These are phyloP conservation scores for Acromyrmex charruanus DNA, from an alignment of 1,140 invertebrate species.

Conservation along the genomic window DNA sequence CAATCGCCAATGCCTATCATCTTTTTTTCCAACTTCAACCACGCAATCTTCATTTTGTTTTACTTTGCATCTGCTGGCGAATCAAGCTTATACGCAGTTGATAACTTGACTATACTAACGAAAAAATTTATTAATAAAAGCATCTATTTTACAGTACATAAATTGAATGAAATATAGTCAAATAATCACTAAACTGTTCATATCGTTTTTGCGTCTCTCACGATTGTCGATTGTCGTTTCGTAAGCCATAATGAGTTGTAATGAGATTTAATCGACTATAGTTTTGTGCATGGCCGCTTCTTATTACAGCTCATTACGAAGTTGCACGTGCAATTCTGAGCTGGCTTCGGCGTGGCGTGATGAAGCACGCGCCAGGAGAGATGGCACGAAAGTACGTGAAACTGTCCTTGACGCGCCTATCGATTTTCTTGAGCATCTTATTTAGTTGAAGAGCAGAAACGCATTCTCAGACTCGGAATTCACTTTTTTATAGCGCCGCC, in stretches of 20 bases:
- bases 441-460: constrained; percentile 33
- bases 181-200: not conserved
- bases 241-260: constrained; percentile 14
- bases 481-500: not conserved
- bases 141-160: not conserved
- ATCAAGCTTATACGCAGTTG: not conserved
- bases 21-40: not conserved
- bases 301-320: constrained; percentile 38
- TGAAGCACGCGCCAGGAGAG: constrained; percentile 6
- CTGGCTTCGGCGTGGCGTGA: not conserved
- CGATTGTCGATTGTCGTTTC: not conserved
- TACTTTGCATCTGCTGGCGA: not conserved
- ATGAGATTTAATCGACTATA: constrained; percentile 39
- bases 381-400: constrained; percentile 52
- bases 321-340: constrained; percentile 24
- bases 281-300: constrained; percentile 21
- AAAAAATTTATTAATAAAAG: constrained; percentile 10
- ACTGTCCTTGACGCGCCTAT: constrained; percentile 53
- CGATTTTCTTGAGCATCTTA: constrained; percentile 63
- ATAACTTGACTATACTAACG: not conserved
- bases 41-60: not conserved
- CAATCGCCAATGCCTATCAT: not conserved
- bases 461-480: constrained; percentile 3
- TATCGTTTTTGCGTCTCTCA: not conserved
- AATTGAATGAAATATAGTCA: not conserved